Evolutionary conservation across 2,113 vertebrate species (phyloP).

Genomic region (Megaceryle maxima): DNA sequence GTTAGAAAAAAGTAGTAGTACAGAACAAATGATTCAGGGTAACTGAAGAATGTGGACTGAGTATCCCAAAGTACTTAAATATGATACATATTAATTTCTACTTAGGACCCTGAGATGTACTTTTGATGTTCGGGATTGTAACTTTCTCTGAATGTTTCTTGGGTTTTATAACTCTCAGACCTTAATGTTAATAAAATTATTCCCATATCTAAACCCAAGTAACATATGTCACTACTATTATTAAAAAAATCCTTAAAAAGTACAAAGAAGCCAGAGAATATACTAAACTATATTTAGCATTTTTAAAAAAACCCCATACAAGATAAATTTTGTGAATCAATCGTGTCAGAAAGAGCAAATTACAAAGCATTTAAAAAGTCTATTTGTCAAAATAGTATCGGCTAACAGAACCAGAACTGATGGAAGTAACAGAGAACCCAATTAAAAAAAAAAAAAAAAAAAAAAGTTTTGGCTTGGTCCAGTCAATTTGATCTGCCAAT

Average conservation of each 20-base stretch:
- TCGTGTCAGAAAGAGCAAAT: background rate
- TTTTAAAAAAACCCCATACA: background rate
- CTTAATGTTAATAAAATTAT: background rate
- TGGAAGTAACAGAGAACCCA: background rate
- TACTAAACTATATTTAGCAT: background rate
- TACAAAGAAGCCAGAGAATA: background rate
- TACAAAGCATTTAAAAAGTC: background rate
- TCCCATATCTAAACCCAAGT: background rate
- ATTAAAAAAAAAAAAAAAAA: background rate
- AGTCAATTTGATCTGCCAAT: background rate
- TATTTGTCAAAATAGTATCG: background rate
- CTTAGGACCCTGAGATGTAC: background rate
- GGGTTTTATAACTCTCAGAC: background rate
- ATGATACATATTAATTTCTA: background rate
- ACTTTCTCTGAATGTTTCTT: background rate
- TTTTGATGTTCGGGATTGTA: background rate
- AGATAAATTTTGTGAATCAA: background rate
- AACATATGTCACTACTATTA: background rate
- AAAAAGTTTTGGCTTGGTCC: background rate
- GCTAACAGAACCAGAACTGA: background rate
- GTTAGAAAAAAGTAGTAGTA: background rate
- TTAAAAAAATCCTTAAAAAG: background rate
- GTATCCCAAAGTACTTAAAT: background rate
- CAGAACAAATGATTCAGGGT: background rate
- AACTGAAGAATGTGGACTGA: background rate